These are phyloP conservation scores for Schlechtendalia chinensis DNA, from an alignment of 1,140 invertebrate species.

Conservation along the genomic window DNA sequence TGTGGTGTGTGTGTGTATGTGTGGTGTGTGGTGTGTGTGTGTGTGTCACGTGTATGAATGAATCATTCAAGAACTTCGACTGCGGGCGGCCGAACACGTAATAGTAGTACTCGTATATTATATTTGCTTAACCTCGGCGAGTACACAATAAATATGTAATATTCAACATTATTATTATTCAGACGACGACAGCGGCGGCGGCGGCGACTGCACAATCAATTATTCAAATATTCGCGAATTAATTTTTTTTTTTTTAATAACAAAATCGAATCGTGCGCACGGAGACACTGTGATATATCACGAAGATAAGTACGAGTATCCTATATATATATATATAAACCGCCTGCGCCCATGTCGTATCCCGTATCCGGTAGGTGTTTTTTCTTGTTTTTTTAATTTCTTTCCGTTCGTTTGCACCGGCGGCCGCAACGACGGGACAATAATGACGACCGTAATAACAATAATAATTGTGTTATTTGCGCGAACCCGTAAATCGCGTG, in stretches of 20 bases:
- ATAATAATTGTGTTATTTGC: slow-evolving; percentile 14
- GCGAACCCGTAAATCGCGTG: slow-evolving; percentile 15
- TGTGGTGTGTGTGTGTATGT: background rate
- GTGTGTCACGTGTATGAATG: background rate
- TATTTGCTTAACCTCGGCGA: slow-evolving; percentile 8
- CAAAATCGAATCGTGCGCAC: slow-evolving; percentile 4
- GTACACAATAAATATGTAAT: background rate
- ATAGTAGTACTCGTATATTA: background rate
- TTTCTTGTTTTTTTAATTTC: slow-evolving; percentile 13
- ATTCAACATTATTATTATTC: slow-evolving; percentile 29
- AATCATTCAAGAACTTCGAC: slow-evolving; percentile 27
- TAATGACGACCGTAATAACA: background rate
- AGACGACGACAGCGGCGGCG: background rate
- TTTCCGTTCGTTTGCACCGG: background rate
- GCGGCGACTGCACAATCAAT: slow-evolving; percentile 17
- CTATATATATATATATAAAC: background rate
- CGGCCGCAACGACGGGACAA: background rate
- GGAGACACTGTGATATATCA: background rate
- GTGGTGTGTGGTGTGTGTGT: background rate
- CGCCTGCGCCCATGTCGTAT: slow-evolving; percentile 2
- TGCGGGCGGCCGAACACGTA: background rate
- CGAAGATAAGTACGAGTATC: background rate
- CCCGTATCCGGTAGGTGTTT: background rate
- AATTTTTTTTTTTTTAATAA: background rate
- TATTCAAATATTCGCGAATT: slow-evolving; percentile 24